Conservation (phyloP, 2,797 vertebrate species). For the Phalloptychus januarius region DNA sequence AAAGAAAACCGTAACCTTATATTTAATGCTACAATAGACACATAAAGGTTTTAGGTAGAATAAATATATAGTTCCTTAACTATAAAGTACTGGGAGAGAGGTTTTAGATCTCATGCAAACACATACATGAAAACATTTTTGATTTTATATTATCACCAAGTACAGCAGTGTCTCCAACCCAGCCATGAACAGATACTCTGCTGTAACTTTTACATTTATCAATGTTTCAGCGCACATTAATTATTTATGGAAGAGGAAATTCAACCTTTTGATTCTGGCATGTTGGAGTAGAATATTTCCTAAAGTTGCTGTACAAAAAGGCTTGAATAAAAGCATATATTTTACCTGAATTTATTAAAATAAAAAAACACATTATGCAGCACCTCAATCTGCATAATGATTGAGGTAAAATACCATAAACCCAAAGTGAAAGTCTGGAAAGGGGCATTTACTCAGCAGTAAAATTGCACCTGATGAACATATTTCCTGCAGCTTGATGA, state of each 20-base stretch:
- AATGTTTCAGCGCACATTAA: neutral
- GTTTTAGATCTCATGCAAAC: neutral
- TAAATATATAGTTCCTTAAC: too few relatives aligned
- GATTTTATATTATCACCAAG: neutral
- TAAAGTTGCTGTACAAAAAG: neutral
- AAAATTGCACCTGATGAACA: conserved; percentile 8
- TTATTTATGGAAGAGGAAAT: neutral
- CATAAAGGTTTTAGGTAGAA: neutral
- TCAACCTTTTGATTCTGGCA: neutral
- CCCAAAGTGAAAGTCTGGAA: neutral
- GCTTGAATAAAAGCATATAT: neutral
- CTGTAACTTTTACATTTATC: neutral
- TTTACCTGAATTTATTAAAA: neutral
- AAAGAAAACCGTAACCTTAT: neutral
- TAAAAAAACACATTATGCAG: neutral
- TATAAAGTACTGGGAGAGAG: too few relatives aligned
- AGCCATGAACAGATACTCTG: neutral
- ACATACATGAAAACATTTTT: neutral
- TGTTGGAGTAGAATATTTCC: neutral
- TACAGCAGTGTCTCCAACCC: neutral
- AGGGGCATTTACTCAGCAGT: neutral
- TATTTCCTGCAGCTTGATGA: neutral
- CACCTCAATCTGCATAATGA: too few relatives aligned
- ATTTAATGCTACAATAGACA: neutral
- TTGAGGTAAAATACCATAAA: too few relatives aligned